Base-by-base conservation (phyloP, 2,797 vertebrate species). In the Scomberomorus guttatus region DNA sequence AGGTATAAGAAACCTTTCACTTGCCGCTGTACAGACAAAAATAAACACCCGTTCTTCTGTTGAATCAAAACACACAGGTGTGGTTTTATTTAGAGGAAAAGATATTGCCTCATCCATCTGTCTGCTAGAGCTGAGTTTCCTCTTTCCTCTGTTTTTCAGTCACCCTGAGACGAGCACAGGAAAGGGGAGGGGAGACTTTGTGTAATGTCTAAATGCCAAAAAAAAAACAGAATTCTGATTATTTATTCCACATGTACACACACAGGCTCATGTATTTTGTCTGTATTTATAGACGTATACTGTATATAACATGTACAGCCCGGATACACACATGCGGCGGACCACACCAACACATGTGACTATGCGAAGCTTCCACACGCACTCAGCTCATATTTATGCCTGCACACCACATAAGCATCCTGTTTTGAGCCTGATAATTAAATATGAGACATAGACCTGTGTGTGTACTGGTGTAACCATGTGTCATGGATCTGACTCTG, bases 101-200 rank as follows among this genome's bases (percentile, higher is more conserved):
- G n/a, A 82, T 63, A 22, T 73, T 70, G 52, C 42, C 48, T 59
- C 46, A 57, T 82, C 29, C 50, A 81, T 75, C 68, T 55, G 78
- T 85, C 54, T 42, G 61, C 55, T 62, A 7, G 42, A 80, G 44
- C 48, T 37, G 37, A 82, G 24, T 39, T 81, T 73, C 65, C 73
- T 85, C 56, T 64, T 73, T 84, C 54, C 83, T 69, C 10, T 72
- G 42, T 65, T 75, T 86, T 80, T 63, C 54, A 63, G 72, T 83
- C 66, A 64, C 54, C 24, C 61, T 37, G 6, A 44, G 54, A 71
- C 7, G 14, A 70, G 62, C 42, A 32, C 68, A 79, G 82, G 58
- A 81, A 75, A 72, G 3, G 5, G 14, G 39, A 66, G 27, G 37
- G 34, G 46, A 68, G 70, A 74, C 25, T 22, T 66, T 70, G 24